Base-by-base conservation (phyloP, 2,888 invertebrate genomes). In the Eugnorisma glareosa region DNA sequence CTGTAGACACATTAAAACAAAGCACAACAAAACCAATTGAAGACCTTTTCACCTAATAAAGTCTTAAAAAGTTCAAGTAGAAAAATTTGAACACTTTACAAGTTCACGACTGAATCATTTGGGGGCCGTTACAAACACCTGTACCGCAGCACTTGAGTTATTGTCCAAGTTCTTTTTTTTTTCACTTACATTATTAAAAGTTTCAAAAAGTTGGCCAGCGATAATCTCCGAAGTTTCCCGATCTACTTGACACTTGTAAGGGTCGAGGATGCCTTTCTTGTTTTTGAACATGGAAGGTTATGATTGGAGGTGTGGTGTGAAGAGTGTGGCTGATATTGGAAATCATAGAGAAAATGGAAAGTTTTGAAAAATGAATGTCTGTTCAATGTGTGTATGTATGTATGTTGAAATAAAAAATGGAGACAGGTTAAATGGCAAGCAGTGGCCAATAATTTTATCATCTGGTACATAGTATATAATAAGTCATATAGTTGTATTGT, bases 111-210 rank as follows among this genome's bases (percentile, higher is more conserved):
- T 90, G 90, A 91, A 91, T 91, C 91, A 89, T 89, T 82, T 78
- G 86, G 86, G 87, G 87, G 85, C 86, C 88, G 86, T 92, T 90
- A 75, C 70, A 79, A 81, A 82, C 92, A 92, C 92, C 92, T 92
- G 92, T 89, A 87, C 90, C 90, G 77, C 86, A 82, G 80, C 82
- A 74, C 78, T 74, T 91, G 90, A 92, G 71, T 89, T 91, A 92
- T 91, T 89, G 85, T 87, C 45, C 66, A 87, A 91, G 75, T 89
- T 88, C 59, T 74, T 79, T 79, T 87, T 89, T 91, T 90, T 90
- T 92, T 91, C 91, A 89, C 89, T 90, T 86, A 90, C 86, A 87
- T 91, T 90, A 91, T 91, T 90, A 90, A 88, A 90, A 90, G 86
- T 91, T 91, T 77, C 76, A 81, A 81, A 81, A 89, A 86, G 86